Conservation (phyloP, 2,113 vertebrate genomes). For the Arvicanthis niloticus region DNA sequence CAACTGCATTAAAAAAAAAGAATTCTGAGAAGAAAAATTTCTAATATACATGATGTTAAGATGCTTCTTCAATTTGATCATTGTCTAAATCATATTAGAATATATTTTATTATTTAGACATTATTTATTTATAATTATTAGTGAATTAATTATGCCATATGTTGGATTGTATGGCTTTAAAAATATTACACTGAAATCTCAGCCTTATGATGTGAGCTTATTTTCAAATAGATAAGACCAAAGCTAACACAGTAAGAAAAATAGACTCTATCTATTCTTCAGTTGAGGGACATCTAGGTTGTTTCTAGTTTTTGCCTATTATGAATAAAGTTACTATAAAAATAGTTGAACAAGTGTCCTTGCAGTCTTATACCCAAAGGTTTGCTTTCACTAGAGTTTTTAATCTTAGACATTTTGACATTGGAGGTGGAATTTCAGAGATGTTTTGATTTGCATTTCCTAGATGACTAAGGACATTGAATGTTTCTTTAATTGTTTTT, state of each 20-base stretch:
- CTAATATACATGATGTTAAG: slow-evolving; percentile 17
- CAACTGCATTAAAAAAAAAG: slow-evolving; percentile 22
- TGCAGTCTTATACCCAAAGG: no score
- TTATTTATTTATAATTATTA: not conserved
- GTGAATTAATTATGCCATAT: not conserved
- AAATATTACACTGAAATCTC: not conserved
- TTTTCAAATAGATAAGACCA: not conserved
- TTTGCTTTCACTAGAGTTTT: no score
- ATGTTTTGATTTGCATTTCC: no score
- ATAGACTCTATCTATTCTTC: no score
- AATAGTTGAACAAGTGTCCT: no score
- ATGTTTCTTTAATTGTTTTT: no score
- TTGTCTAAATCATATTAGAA: not conserved
- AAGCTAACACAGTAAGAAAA: not conserved
- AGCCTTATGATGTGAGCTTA: not conserved
- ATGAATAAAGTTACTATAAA: no score
- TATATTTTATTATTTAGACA: slow-evolving; percentile 21
- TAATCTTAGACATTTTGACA: no score
- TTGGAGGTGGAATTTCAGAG: no score
- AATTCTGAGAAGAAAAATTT: not conserved
- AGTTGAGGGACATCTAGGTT: no score
- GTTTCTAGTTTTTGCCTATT: no score
- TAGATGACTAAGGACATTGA: no score
- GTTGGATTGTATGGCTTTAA: not conserved
- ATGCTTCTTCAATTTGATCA: not conserved